Evolutionary conservation across 2,888 invertebrate genomes (phyloP).

Genomic region (Serrognathus titanus): DNA sequence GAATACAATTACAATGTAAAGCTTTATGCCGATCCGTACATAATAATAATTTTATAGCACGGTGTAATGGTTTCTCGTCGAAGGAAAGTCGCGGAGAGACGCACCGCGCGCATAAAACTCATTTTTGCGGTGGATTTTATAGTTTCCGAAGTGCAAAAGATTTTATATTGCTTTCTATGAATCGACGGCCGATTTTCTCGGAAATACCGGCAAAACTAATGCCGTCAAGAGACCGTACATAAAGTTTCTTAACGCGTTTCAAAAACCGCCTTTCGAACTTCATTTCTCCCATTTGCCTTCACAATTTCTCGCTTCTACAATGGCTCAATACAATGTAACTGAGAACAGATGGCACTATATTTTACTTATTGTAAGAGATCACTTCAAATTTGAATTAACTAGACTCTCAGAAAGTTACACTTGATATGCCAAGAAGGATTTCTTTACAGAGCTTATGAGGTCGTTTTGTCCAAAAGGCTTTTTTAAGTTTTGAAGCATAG

Average conservation of each 20-base stretch:
- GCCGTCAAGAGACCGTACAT: background rate
- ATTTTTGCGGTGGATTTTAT: constrained; percentile 2
- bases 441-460: too few species aligned
- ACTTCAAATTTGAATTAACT: too few species aligned
- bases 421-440: too few species aligned
- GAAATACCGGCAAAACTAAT: background rate
- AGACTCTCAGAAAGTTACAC: too few species aligned
- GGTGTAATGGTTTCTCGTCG: constrained; percentile 1
- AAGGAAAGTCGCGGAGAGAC: background rate
- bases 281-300: background rate
- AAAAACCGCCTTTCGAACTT: background rate
- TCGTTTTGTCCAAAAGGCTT: too few species aligned
- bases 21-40: constrained; percentile 11
- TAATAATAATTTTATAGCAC: constrained; percentile 26
- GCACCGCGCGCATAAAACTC: background rate
- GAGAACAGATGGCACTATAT: too few species aligned
- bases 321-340: too few species aligned
- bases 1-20: constrained; percentile 23
- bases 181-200: background rate
- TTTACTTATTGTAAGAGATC: too few species aligned
- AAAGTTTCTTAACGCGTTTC: background rate
- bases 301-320: background rate
- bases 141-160: background rate
- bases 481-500: too few species aligned
- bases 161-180: constrained; percentile 1